Base-by-base conservation (phyloP, 1,140 invertebrate species). In the Dolichoris vasculosae region DNA sequence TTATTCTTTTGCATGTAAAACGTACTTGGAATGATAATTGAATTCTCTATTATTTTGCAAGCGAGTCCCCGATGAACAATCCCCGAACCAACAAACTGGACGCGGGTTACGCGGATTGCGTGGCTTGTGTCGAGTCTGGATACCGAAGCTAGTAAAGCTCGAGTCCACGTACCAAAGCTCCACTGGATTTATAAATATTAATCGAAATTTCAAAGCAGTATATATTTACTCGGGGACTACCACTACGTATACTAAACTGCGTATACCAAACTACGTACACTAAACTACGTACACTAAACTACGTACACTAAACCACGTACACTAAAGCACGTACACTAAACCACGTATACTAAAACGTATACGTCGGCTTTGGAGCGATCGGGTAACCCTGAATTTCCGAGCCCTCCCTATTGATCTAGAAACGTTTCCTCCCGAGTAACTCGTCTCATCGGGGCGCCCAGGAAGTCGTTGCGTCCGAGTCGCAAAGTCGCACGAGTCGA, bases 401-500 rank as follows among this genome's bases (percentile, higher is more conserved):
- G 3, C 20, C 7, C 69, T 43, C 23, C 13, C 40, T 43, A n/a
- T 73, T 40, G 69, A 73, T 23, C 8, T 23, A 38, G 7, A 40
- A 32, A 1, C 32, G 13, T 17, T 69, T 69, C 17, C 32, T 64
- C 38, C 40, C 13, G 71, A 67, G 32, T 80, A 40, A 80, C 20
- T 71, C 43, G 43, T 32, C n/a, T 43, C 59, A 20, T 64, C 15
- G 8, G 71, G n/a, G 59, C 35, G 1, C 26, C 38, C n/a, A 35
- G 32, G 59, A 48, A 71, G 63, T 69, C n/a, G 2, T 7, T 35
- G 9, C 17, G 2, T 17, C 7, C 20, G 35, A 40, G 38, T 20
- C 69, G 20, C 82, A 48, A 84, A 43, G 55, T 78, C 59, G 75
- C 75, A 38, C 51, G 73, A 64, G 51, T 83, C 82, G n/a, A 83